Evolutionary conservation across 2,113 vertebrate genomes (phyloP), one percentile per base, ranked within the genome.

Genomic region (Aldabrachelys gigantea): DNA sequence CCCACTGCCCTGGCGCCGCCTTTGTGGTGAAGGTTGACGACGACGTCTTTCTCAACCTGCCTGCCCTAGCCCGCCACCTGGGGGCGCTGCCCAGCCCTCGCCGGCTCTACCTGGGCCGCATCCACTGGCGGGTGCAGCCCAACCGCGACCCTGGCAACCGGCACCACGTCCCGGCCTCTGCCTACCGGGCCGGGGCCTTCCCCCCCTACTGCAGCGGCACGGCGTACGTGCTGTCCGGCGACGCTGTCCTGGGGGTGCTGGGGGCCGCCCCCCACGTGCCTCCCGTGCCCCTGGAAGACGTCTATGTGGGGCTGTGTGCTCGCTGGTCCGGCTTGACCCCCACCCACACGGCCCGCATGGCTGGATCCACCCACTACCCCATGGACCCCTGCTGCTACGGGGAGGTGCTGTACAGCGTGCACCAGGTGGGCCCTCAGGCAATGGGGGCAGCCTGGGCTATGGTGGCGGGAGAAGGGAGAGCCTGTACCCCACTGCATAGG

Each of bases 141-240:
- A 89, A 97, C 80, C 97, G 98, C 2, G 94, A 98, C 52, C 98
- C 98, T 0, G 91, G 95, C 11, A 97, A 98, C 87, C 98, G 97
- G 75, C 98, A 99, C 95, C 98, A 97, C n/a, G 94, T 99, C 11
- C 97, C 99, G 0, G 83, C 97, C 5, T 91, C 96, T 5, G 97
- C 97, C n/a, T 99, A 98, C 96, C 94, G 97, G 1, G 50, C 50
- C 1, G 22, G 96, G 4, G 94, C 98, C 50, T 99, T 98, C 41
- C 99, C 99, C 0, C 98, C 99, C 85, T 99, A 99, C 59, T 99
- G 99, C 97, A 99, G 99, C 0, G 99, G 99, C 10, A 99, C 99
- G 0, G 98, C 99, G 0, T 99, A 99, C 3, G 97, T 99, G 1
- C 97, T 99, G 10, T 99, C 99, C 2, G 97, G 95, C 24, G 98